A percentile compares a stretch with the other conserved stretches of the same genome.
Conservation (phyloP, 2,888 invertebrate genomes). For the Pterostichus madidus region DNA sequence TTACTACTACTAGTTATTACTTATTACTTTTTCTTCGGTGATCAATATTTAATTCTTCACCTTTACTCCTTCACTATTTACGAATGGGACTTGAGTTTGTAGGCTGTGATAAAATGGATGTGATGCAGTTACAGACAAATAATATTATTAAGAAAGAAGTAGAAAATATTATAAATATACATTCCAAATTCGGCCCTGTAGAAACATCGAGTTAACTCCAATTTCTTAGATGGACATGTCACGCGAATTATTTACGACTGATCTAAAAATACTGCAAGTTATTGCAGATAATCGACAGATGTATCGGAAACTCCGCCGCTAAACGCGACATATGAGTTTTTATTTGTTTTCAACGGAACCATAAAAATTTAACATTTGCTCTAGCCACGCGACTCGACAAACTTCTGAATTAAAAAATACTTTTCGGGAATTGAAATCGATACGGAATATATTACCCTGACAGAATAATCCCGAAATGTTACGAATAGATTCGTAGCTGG, state of each 20-base stretch:
- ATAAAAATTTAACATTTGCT: constrained; percentile 12
- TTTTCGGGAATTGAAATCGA: constrained; percentile 8
- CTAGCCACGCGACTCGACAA: background rate
- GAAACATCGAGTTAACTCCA: background rate
- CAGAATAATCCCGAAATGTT: constrained; percentile 5
- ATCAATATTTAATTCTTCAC: too few species aligned
- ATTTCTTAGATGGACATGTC: constrained; percentile 26
- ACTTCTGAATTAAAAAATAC: constrained; percentile 1
- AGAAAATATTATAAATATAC: too few species aligned
- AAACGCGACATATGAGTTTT: background rate
- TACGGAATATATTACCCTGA: background rate
- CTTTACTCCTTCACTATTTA: too few species aligned
- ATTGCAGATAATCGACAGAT: constrained; percentile 22
- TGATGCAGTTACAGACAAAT: too few species aligned
- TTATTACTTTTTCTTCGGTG: too few species aligned
- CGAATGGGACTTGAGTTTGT: too few species aligned
- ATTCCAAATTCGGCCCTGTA: too few species aligned
- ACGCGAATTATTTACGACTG: constrained; percentile 32
- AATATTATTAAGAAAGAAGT: too few species aligned
- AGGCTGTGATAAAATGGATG: too few species aligned
- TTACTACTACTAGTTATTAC: too few species aligned
- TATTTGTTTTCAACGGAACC: constrained; percentile 4
- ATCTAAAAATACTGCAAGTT: constrained; percentile 15
- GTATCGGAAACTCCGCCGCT: background rate
- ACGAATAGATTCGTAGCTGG: constrained; percentile 10